Evolutionary conservation across 2,888 invertebrate genomes (phyloP).

Genomic region (Allolobophora icterica): DNA sequence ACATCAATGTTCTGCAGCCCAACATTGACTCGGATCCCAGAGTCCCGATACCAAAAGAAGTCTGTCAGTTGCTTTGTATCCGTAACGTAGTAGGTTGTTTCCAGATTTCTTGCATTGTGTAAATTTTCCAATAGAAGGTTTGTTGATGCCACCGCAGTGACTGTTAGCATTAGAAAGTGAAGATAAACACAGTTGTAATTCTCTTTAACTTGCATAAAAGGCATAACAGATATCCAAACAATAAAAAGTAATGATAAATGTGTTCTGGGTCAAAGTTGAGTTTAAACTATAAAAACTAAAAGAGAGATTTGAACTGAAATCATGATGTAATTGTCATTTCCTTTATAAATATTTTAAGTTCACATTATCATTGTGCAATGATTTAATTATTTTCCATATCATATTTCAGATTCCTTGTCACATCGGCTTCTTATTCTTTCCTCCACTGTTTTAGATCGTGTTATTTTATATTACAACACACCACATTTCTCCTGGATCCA

Average conservation of each 20-base stretch:
- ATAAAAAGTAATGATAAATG: background rate
- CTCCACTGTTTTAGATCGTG: background rate
- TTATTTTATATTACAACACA: background rate
- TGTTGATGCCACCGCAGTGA: slow-evolving; percentile 45
- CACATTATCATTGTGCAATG: background rate
- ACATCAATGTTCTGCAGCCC: slow-evolving; percentile 57
- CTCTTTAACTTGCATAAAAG: background rate
- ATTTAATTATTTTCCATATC: background rate
- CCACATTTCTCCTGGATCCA: background rate
- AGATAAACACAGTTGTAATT: background rate
- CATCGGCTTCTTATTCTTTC: background rate
- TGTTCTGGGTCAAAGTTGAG: too few species aligned
- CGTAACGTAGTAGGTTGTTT: slow-evolving; percentile 57
- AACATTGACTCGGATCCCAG: slow-evolving; percentile 58
- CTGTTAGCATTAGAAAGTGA: background rate
- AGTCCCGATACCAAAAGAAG: slow-evolving; percentile 58
- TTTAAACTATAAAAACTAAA: background rate
- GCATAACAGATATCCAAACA: background rate
- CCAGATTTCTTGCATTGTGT: slow-evolving; percentile 51
- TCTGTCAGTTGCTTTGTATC: slow-evolving; percentile 59
- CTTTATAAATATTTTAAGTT: background rate
- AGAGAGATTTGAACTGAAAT: background rate
- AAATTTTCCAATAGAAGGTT: slow-evolving; percentile 62
- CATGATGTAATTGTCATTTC: too few species aligned
- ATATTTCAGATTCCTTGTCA: background rate